Conservation (phyloP, 2,888 invertebrate genomes). For the Hyposoter dolosus region DNA sequence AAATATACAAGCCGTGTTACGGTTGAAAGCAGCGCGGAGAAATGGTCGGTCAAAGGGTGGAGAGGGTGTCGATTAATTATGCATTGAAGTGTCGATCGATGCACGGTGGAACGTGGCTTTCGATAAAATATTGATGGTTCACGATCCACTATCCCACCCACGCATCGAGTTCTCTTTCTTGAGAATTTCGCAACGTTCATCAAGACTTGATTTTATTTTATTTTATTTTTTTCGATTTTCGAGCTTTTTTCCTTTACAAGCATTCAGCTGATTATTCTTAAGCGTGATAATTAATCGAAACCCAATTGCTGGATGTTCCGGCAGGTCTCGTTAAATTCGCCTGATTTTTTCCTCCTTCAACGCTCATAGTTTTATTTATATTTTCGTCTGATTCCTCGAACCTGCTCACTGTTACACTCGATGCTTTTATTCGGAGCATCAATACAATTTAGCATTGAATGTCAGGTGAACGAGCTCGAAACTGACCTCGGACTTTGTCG, state of each 20-base stretch:
- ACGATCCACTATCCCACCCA: conserved; percentile 39
- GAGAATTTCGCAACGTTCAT: neutral
- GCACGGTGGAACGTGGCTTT: conserved; percentile 76
- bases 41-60: conserved; percentile 29
- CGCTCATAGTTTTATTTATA: neutral
- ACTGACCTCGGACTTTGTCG: neutral
- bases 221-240: neutral
- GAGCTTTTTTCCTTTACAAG: neutral
- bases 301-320: neutral
- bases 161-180: neutral
- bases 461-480: neutral
- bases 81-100: conserved; percentile 78
- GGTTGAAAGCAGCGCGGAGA: conserved; percentile 48
- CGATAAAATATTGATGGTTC: conserved; percentile 81
- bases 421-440: neutral
- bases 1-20: neutral
- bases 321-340: neutral
- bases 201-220: neutral
- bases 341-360: neutral
- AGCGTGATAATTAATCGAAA: neutral
- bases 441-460: neutral
- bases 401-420: neutral
- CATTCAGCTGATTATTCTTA: neutral
- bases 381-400: neutral
- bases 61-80: conserved; percentile 68